Evolutionary conservation across 2,888 invertebrate species (phyloP).

Genomic region (Rhagium mordax): DNA sequence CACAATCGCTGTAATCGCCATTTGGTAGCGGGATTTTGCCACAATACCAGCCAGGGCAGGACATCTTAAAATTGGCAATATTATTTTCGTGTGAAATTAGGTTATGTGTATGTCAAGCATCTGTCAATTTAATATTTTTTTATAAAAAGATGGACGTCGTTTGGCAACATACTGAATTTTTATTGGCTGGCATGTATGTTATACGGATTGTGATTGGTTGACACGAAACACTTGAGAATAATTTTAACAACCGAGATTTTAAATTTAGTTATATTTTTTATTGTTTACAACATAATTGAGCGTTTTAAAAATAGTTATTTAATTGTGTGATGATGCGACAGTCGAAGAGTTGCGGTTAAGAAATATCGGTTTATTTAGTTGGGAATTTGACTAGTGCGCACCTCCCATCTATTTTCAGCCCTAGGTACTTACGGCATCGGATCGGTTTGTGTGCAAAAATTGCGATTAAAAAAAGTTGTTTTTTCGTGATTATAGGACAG

Average conservation of each 20-base stretch:
- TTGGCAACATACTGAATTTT: slow-evolving; percentile 43
- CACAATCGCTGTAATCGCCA: slow-evolving; percentile 87
- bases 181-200: slow-evolving; percentile 49
- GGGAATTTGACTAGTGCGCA: slow-evolving; percentile 69
- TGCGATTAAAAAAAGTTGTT: slow-evolving; percentile 71
- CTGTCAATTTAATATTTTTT: slow-evolving; percentile 27
- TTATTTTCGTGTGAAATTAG: neutral
- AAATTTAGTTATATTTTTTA: neutral
- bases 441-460: slow-evolving; percentile 76
- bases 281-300: neutral
- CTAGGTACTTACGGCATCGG: slow-evolving; percentile 80
- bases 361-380: slow-evolving; percentile 12
- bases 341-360: neutral
- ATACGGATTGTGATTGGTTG: slow-evolving; percentile 15
- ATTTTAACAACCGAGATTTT: slow-evolving; percentile 42
- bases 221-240: slow-evolving; percentile 49
- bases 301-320: neutral
- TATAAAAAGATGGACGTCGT: slow-evolving; percentile 50
- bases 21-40: slow-evolving; percentile 79
- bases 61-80: slow-evolving; percentile 39
- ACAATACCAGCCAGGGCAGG: slow-evolving; percentile 89
- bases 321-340: neutral
- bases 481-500: slow-evolving; percentile 53
- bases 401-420: slow-evolving; percentile 72
- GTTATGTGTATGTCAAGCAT: slow-evolving; percentile 25